These are phyloP conservation scores for Hippocampus barbouri DNA, from an alignment of 2,113 vertebrate species.

Conservation along the genomic window DNA sequence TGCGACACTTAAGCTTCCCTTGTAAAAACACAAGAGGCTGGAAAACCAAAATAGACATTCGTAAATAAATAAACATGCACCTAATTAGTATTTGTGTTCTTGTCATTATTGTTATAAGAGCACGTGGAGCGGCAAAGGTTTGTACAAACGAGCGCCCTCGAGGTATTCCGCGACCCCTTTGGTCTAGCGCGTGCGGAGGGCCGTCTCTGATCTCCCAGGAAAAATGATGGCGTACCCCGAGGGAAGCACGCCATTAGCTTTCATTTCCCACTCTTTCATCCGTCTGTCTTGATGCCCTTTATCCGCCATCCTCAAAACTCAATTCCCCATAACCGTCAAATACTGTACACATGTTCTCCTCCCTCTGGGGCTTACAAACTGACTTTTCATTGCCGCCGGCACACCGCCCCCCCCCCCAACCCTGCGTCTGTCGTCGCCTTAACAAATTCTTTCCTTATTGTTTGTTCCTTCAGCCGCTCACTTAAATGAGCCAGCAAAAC, in stretches of 20 bases:
- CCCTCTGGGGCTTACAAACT: constrained; percentile 23
- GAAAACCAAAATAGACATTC: constrained; percentile 18
- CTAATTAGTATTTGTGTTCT: constrained; percentile 14
- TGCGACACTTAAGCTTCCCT: too few species aligned
- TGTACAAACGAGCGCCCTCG: constrained; percentile 4
- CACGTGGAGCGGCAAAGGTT: neutral
- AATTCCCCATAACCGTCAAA: constrained; percentile 15
- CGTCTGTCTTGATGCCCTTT: constrained; percentile 25
- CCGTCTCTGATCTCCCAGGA: constrained; percentile 33
- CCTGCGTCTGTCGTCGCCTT: neutral
- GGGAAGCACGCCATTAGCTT: constrained; percentile 36
- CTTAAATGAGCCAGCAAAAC: neutral
- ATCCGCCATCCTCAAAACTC: constrained; percentile 17
- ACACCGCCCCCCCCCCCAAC: accelerated
- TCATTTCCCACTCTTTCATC: constrained; percentile 35
- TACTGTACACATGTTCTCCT: constrained; percentile 7
- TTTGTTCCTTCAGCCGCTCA: neutral
- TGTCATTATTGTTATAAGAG: constrained; percentile 1
- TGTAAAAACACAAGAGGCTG: too few species aligned
- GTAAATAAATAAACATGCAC: constrained; percentile 17
- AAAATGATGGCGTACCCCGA: constrained; percentile 43
- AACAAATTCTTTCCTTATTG: neutral
- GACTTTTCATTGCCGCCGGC: neutral
- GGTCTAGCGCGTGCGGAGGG: constrained; percentile 20
- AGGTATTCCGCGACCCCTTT: constrained; percentile 17